Evolutionary conservation across 2,888 invertebrate genomes (phyloP).

Genomic region (Rhingia campestris): DNA sequence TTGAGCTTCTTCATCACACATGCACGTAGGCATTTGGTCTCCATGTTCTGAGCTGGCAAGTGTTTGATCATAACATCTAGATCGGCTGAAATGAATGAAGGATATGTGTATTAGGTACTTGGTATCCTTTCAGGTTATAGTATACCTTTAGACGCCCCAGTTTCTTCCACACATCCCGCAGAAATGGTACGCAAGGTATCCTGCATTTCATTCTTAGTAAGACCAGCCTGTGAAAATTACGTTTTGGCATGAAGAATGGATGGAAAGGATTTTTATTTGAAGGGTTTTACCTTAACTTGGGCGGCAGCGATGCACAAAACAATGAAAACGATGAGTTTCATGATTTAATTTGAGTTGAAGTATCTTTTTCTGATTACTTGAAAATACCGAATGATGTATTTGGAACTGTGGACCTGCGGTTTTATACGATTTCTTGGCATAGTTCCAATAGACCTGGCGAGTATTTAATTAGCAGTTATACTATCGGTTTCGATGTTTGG

Average conservation of each 20-base stretch:
- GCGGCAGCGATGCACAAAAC: neutral
- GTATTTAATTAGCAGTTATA: neutral
- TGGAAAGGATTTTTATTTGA: neutral
- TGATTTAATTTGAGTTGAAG: neutral
- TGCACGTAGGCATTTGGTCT: conserved; percentile 80
- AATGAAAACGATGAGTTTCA: neutral
- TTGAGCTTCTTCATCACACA: conserved; percentile 80
- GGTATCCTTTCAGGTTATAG: neutral
- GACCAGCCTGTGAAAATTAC: neutral
- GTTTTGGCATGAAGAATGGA: too few relatives aligned
- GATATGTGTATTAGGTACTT: too few relatives aligned
- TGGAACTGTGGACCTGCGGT: neutral
- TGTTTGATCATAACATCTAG: conserved; percentile 78
- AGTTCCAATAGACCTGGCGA: neutral
- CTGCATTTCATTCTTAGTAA: neutral
- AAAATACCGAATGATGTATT: neutral
- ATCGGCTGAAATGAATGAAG: conserved; percentile 76
- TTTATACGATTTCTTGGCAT: neutral
- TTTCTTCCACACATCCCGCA: conserved; percentile 6
- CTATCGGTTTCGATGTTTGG: neutral
- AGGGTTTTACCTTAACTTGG: neutral
- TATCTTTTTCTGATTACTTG: neutral
- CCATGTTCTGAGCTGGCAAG: conserved; percentile 75
- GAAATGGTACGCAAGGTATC: neutral
- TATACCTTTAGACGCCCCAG: conserved; percentile 17